A percentile compares a stretch with the other conserved stretches of the same genome.
phyloP scores from a whole-genome alignment of 2,113 vertebrate species.

The Stigmatopora argus region DNA sequence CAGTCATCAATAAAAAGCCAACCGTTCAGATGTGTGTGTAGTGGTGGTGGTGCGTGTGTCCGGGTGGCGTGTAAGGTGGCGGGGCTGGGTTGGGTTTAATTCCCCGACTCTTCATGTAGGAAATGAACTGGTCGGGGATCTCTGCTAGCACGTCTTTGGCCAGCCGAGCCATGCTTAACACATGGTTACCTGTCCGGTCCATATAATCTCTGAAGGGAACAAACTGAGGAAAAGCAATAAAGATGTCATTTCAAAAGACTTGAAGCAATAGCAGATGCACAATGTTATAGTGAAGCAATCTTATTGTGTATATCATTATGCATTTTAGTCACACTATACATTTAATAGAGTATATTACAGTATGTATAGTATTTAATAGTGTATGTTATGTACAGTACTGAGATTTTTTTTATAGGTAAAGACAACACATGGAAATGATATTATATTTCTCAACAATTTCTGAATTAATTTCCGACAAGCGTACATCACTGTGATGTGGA shows the following conservation, averaged over 20 bases:
- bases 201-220: constrained; percentile 91
- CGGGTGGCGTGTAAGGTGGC: constrained; percentile 73
- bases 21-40: constrained; percentile 73
- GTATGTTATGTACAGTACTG: too few species aligned
- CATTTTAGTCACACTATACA: background rate
- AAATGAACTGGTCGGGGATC: constrained; percentile 90
- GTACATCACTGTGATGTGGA: too few species aligned
- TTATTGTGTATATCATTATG: background rate
- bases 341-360: too few species aligned
- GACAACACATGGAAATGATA: background rate
- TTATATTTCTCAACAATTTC: too few species aligned
- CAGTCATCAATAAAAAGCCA: constrained; percentile 31
- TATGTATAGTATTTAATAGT: too few species aligned
- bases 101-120: constrained; percentile 84
- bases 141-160: constrained; percentile 89
- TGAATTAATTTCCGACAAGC: too few species aligned
- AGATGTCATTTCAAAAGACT: background rate
- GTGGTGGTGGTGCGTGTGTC: constrained; percentile 74
- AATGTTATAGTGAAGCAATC: background rate
- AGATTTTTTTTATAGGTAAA: background rate
- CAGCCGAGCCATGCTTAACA: constrained; percentile 87
- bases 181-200: constrained; percentile 84
- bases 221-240: constrained; percentile 67
- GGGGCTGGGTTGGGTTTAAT: constrained; percentile 76
- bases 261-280: background rate